These are phyloP conservation scores for Lepidocolaptes lacrymiger DNA, from an alignment of 2,797 vertebrate species.

Conservation along the genomic window DNA sequence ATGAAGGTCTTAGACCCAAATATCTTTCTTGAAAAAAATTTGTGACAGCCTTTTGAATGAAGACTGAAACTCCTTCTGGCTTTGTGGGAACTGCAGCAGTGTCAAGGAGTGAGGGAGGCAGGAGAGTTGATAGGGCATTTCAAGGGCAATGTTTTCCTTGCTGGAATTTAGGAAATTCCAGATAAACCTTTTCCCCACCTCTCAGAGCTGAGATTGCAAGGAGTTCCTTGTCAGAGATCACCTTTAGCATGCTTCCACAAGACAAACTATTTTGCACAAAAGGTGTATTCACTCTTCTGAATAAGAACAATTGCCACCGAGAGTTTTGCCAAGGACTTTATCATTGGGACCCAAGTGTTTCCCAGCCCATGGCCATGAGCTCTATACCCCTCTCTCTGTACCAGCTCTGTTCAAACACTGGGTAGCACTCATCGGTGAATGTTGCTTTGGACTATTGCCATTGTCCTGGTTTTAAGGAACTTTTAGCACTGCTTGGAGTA, in stretches of 20 bases:
- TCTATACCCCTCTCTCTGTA: background rate
- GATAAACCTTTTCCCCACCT: background rate
- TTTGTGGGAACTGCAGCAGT: background rate
- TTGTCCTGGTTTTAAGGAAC: constrained; percentile 68
- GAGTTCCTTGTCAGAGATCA: background rate
- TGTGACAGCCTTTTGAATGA: constrained; percentile 27
- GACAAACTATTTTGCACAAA: background rate
- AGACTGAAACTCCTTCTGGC: constrained; percentile 17
- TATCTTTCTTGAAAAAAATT: constrained; percentile 22
- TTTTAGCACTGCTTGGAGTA: constrained; percentile 75
- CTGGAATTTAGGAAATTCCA: constrained; percentile 19
- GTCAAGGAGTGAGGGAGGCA: background rate
- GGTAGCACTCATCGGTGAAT: background rate
- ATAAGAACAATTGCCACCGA: background rate
- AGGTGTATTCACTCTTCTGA: background rate
- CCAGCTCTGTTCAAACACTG: constrained; percentile 25
- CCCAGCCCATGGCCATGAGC: background rate
- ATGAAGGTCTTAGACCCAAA: background rate
- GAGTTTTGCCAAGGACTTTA: constrained; percentile 26
- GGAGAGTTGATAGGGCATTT: background rate
- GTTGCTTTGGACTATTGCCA: constrained; percentile 42
- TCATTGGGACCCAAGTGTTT: background rate
- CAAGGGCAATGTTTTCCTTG: background rate
- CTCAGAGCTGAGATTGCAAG: background rate
- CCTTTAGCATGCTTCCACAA: constrained; percentile 8